These are phyloP conservation scores for Gila orcuttii DNA, from an alignment of 2,113 vertebrate genomes.

Conservation along the genomic window DNA sequence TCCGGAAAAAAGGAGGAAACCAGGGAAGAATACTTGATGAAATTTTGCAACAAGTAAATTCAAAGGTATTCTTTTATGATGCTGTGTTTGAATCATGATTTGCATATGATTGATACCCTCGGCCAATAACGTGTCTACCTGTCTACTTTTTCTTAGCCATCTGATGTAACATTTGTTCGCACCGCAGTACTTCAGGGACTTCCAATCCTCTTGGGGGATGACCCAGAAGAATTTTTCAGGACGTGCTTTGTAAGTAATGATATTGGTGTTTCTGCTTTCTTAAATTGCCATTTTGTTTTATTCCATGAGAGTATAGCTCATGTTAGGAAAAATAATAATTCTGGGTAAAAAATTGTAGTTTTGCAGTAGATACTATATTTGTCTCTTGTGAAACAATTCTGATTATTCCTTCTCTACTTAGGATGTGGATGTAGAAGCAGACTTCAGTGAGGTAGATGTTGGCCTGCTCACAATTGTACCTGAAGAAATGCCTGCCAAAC, in stretches of 20 bases:
- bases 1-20: too few relatives aligned
- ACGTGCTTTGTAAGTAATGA: neutral
- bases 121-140: too few relatives aligned
- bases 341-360: too few relatives aligned
- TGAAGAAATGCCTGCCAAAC: neutral
- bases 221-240: neutral
- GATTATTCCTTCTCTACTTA: neutral
- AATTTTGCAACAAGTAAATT: too few relatives aligned
- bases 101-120: too few relatives aligned
- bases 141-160: neutral
- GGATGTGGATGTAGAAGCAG: neutral
- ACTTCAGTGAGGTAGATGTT: neutral
- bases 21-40: too few relatives aligned
- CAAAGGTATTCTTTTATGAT: too few relatives aligned
- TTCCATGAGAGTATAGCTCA: too few relatives aligned
- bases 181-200: neutral
- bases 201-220: neutral
- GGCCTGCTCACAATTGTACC: neutral
- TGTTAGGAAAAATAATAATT: too few relatives aligned
- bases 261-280: neutral
- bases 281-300: too few relatives aligned
- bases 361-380: too few relatives aligned
- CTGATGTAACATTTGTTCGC: neutral
- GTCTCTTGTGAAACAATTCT: neutral
- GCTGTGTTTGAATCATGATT: too few relatives aligned